Evolutionary conservation across 1,140 invertebrate species (phyloP), one percentile per base, ranked within the genome.

Genomic region (Leptonema lineaticorne): DNA sequence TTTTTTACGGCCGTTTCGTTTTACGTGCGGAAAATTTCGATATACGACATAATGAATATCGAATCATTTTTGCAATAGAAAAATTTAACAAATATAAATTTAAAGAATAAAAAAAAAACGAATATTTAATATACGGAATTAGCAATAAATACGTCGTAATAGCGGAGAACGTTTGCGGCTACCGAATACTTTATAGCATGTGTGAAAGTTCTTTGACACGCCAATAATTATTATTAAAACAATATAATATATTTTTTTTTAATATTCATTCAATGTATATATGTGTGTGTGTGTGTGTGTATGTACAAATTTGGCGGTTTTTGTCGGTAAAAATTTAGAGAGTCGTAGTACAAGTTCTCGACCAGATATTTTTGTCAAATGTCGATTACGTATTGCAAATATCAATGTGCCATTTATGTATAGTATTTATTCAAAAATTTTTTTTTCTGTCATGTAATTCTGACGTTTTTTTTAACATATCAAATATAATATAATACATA

Each of bases 331-430:
- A 53, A 53, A 53, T 26, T 53, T 53, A 53, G 50, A 53, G 50
- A 53, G 50, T 53, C 50, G 50, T 8, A 53, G 7, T 53, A 53
- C 50, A 53, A 48, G 50, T 24, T 53, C 22, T 53, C 27, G 50
- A 45, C 37, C 14, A 7, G 37, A 53, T 24, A 53, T 53, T 53
- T 53, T 53, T 53, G 50, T 53, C 50, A 53, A 53, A 53, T 33
- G 30, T 33, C 9, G 24, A 53, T 53, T 53, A 53, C 50, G 50
- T 26, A 53, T 24, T 45, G 5, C 22, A 9, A 11, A 22, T 53
- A 7, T 26, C 22, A 53, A 53, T 26, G 50, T 53, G 50, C 27
- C 14, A 53, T 53, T 16, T 9, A 45, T 45, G 11, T 45, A 45
- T 14, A 14, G 37, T 14, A 41, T 41, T 41, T 2, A 41, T 41